Evolutionary conservation across 2,888 invertebrate genomes (phyloP), one percentile per base, ranked within the genome.

Genomic region (Theretra japonica): DNA sequence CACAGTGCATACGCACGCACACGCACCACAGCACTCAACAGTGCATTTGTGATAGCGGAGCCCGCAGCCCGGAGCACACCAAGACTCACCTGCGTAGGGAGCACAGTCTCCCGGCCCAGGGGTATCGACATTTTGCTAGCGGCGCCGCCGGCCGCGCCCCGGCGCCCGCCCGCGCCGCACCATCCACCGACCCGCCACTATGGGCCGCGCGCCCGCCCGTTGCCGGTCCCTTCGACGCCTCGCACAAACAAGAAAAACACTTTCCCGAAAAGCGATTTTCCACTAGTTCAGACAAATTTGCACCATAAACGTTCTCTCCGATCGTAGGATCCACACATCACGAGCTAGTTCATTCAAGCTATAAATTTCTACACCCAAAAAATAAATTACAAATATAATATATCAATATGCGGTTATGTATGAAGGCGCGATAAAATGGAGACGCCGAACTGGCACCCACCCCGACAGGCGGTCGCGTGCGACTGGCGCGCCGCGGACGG

Each of bases 121-220:
- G 94, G 94, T 94, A 94, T 94, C 91, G 94, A 94, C 94, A 94
- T 94, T 92, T 93, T 88, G 90, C 91, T 88, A 92, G 90, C 91
- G 93, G 91, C 92, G 93, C 90, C 92, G 91, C 92, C 91, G 92
- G 93, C 93, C 93, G 92, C 93, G 87, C 93, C 93, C 93, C 93
- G 93, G 93, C 93, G 91, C 90, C 91, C 91, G 88, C 90, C 86
- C 91, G 87, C 89, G 89, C 87, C 89, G 87, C 89, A 89, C 92
- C 93, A 93, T 93, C 93, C 92, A 92, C 90, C 92, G 80, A 88
- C 83, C 86, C 87, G 83, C 85, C 89, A 85, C 87, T 85, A 87
- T 86, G 85, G 84, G 84, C 87, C 81, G 82, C 84, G 75, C 82
- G 79, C 84, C 81, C 86, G 84, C 83, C 84, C 86, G 84, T 77